phyloP scores from a whole-genome alignment of 1,140 invertebrate species.

The Pseudoatta argentina region DNA sequence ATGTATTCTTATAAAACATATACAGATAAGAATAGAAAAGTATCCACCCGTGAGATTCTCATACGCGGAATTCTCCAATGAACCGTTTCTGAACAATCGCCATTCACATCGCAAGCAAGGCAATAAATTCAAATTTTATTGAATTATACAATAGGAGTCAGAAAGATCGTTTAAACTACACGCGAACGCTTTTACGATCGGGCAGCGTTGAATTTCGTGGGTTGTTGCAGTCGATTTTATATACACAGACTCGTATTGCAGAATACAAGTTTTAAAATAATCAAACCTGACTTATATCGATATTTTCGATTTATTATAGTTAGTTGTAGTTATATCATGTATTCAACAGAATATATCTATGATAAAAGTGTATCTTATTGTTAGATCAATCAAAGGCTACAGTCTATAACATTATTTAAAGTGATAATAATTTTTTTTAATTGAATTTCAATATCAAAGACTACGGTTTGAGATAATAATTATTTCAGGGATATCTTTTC shows the following conservation, averaged over 20 bases:
- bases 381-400: neutral
- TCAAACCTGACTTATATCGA: neutral
- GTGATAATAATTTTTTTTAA: neutral
- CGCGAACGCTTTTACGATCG: conserved; percentile 71
- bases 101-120: neutral
- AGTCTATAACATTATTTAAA: neutral
- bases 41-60: neutral
- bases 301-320: conserved; percentile 9
- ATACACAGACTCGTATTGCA: neutral
- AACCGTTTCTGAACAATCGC: conserved; percentile 51
- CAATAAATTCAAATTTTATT: conserved; percentile 77
- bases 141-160: conserved; percentile 72
- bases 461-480: no score
- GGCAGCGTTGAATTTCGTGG: conserved; percentile 21
- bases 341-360: neutral
- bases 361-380: neutral
- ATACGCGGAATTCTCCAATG: conserved; percentile 61
- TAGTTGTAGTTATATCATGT: neutral
- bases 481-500: no score
- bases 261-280: conserved; percentile 6
- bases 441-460: neutral
- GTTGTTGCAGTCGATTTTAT: neutral
- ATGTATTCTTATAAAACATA: conserved; percentile 14
- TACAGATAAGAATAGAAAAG: neutral
- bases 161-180: conserved; percentile 71